Base-by-base conservation (phyloP, 1,140 invertebrate genomes). In the Lepidurus apus region DNA sequence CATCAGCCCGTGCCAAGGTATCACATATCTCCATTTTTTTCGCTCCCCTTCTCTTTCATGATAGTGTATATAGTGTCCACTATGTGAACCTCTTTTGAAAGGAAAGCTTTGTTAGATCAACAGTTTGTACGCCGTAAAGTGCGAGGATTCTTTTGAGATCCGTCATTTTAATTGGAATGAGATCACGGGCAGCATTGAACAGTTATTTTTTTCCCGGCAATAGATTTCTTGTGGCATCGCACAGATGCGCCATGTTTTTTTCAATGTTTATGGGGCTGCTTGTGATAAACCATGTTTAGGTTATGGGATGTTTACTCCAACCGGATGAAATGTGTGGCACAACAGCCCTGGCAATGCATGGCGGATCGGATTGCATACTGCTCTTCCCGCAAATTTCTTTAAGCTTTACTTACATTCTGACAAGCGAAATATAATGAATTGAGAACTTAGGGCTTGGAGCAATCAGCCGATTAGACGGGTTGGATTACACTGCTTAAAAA, bases 321-420 rank as follows among this genome's bases (percentile, higher is more conserved):
- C 53, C 53, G 53, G 53, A 65, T 65, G 53, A 65, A 65, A 65
- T 65, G 53, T 65, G 53, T 65, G 53, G 53, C 53, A 65, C 53
- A 65, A 65, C 53, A 65, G 53, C 53, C 53, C 53, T 65, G 4
- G 21, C 53, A 21, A 13, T 65, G 21, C 9, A 21, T n/a, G 53
- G 53, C 17, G 21, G 53, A 65, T 65, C 53, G 21, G 53, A 65
- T 65, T 65, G 53, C 53, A 65, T 21, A 34, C 34, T 21, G 53
- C 17, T 65, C 21, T 65, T 9, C 53, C 53, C 21, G 6, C 53
- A 65, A 21, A n/a, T 65, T 34, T 34, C 34, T 34, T 65, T 65
- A n/a, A 65, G 21, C 53, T 65, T 17, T 7, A 65, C 17, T 1
- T 65, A 7, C 53, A 65, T 65, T 65, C 21, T 65, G 53, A 65